phyloP scores from a whole-genome alignment of 2,888 invertebrate genomes.

The Himalopsyche anomala region DNA sequence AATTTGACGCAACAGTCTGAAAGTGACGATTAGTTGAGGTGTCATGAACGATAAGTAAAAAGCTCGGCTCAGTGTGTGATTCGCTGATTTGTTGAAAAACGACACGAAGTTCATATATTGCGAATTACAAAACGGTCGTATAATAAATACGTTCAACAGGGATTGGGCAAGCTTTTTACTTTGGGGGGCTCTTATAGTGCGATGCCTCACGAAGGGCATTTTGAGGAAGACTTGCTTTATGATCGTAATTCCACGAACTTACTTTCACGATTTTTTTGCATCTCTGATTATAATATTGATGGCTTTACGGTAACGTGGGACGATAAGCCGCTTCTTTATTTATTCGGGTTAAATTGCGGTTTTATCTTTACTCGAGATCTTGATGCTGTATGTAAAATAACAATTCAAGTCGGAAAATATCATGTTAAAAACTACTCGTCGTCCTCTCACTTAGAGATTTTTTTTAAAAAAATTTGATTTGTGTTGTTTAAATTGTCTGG shows the following conservation, averaged over 20 bases:
- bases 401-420: not conserved
- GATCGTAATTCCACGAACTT: constrained; percentile 57
- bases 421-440: not conserved
- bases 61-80: no score
- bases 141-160: not conserved
- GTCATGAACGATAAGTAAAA: no score
- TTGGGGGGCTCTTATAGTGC: constrained; percentile 22
- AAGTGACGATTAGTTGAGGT: no score
- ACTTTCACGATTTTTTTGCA: constrained; percentile 58
- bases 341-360: constrained; percentile 59
- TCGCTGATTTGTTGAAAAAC: no score
- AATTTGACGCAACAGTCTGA: no score
- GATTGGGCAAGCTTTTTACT: constrained; percentile 36
- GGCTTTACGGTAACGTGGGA: constrained; percentile 58
- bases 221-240: constrained; percentile 50
- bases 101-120: not conserved
- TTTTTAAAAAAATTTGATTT: constrained; percentile 3
- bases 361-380: constrained; percentile 50
- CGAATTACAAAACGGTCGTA: constrained; percentile 5
- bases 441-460: constrained; percentile 1
- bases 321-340: constrained; percentile 61
- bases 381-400: constrained; percentile 15
- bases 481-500: not conserved
- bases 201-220: constrained; percentile 44
- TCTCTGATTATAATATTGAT: constrained; percentile 58